These are phyloP conservation scores for Iguana delicatissima DNA, from an alignment of 2,797 vertebrate species.

Conservation along the genomic window DNA sequence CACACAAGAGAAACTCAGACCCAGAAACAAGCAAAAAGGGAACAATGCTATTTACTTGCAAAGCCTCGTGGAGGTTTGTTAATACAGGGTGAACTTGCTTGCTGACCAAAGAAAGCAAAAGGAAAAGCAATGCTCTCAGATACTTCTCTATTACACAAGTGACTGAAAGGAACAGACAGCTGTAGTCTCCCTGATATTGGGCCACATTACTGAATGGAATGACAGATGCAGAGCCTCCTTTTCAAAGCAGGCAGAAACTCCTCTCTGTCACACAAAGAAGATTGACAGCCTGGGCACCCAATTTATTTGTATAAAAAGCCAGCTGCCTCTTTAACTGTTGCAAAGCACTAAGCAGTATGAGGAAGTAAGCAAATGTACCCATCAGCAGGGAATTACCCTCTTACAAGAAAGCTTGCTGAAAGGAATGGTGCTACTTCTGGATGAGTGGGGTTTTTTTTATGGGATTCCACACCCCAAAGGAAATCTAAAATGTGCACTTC, in stretches of 20 bases:
- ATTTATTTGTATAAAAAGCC: constrained; percentile 82
- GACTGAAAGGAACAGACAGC: constrained; percentile 80
- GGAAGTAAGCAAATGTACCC: constrained; percentile 58
- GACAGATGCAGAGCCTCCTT: constrained; percentile 84
- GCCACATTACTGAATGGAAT: constrained; percentile 79
- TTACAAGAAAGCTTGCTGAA: constrained; percentile 8
- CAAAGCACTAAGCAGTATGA: constrained; percentile 60
- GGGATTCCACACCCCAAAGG: not conserved
- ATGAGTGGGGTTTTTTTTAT: not conserved
- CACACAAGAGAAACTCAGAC: constrained; percentile 56
- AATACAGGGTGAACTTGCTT: constrained; percentile 66
- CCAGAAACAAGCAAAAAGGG: constrained; percentile 62
- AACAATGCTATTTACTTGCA: constrained; percentile 72
- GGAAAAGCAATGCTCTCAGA: constrained; percentile 51
- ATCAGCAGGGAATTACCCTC: constrained; percentile 4
- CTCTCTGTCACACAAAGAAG: constrained; percentile 81
- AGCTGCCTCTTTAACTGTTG: constrained; percentile 80
- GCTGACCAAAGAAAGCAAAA: constrained; percentile 56
- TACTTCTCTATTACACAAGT: constrained; percentile 75
- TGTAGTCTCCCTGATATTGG: constrained; percentile 80
- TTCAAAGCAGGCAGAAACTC: constrained; percentile 78
- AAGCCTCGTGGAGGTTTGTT: constrained; percentile 68
- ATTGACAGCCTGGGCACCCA: constrained; percentile 78
- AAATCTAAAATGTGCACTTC: not conserved
- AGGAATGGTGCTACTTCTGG: constrained; percentile 11